A percentile compares a stretch with the other conserved stretches of the same genome.
These are phyloP conservation scores for Ligdia adustata DNA, from an alignment of 2,888 invertebrate species.

Conservation along the genomic window DNA sequence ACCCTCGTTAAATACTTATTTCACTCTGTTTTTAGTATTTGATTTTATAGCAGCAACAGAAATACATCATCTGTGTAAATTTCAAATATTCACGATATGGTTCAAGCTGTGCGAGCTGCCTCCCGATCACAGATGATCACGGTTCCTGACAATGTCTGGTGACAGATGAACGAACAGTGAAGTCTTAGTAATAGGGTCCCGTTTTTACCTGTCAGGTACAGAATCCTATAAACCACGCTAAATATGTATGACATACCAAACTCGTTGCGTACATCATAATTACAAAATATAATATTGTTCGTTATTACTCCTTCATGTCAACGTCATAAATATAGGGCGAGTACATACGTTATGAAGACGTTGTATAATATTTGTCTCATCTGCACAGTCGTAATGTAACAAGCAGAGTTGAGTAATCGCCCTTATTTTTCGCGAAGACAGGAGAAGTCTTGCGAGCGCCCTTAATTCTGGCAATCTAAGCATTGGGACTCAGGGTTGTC, in stretches of 20 bases:
- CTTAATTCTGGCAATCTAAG: constrained; percentile 75
- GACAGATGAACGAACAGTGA: too few species aligned
- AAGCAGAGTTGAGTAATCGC: constrained; percentile 65
- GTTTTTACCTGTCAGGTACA: too few species aligned
- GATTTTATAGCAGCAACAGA: too few species aligned
- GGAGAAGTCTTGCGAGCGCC: constrained; percentile 54
- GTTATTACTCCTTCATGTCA: constrained; percentile 1
- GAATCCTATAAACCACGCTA: too few species aligned
- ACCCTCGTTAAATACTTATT: too few species aligned
- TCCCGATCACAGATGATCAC: too few species aligned
- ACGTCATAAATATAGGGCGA: constrained; percentile 1
- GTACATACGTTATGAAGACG: constrained; percentile 8
- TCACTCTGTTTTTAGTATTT: too few species aligned
- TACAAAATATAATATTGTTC: background rate
- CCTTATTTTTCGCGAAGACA: constrained; percentile 66
- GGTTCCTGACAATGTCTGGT: too few species aligned
- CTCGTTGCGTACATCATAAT: background rate
- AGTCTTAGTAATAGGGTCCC: too few species aligned
- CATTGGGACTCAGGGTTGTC: constrained; percentile 63
- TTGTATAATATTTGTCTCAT: constrained; percentile 12
- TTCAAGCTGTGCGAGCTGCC: too few species aligned
- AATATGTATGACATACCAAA: background rate
- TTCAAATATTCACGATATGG: too few species aligned
- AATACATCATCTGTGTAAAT: too few species aligned
- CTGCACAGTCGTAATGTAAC: constrained; percentile 36